phyloP scores from a whole-genome alignment of 2,113 vertebrate species.

The Cygnus atratus region DNA sequence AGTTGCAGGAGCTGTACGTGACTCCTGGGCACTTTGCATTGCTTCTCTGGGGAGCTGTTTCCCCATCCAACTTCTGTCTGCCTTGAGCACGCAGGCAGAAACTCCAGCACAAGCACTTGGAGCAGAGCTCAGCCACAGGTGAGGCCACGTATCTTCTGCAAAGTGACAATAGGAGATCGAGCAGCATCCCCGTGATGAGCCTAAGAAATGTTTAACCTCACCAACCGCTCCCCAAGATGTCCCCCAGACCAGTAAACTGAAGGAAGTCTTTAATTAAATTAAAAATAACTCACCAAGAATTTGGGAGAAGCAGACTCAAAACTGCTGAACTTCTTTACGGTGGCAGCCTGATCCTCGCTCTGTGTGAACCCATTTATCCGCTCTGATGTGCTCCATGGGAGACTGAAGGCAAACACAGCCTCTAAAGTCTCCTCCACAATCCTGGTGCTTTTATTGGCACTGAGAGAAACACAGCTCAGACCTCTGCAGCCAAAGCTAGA shows the following conservation, averaged over 20 bases:
- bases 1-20: background rate
- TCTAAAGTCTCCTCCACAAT: conserved; percentile 20
- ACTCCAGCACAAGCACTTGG: background rate
- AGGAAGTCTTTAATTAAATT: background rate
- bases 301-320: background rate
- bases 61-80: background rate
- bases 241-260: background rate
- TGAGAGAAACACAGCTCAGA: background rate
- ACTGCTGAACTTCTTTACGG: background rate
- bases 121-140: background rate
- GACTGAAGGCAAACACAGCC: conserved; percentile 26
- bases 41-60: background rate
- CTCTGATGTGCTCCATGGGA: background rate
- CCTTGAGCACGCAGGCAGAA: background rate
- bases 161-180: background rate
- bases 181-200: background rate
- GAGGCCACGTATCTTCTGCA: background rate
- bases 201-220: background rate
- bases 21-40: background rate
- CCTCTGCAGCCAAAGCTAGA: conserved; percentile 12
- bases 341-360: background rate
- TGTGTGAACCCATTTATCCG: background rate
- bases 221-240: background rate
- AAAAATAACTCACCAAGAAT: background rate
- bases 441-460: background rate